Evolutionary conservation across 2,888 invertebrate genomes (phyloP).

Genomic region (Eupithecia centaureata): DNA sequence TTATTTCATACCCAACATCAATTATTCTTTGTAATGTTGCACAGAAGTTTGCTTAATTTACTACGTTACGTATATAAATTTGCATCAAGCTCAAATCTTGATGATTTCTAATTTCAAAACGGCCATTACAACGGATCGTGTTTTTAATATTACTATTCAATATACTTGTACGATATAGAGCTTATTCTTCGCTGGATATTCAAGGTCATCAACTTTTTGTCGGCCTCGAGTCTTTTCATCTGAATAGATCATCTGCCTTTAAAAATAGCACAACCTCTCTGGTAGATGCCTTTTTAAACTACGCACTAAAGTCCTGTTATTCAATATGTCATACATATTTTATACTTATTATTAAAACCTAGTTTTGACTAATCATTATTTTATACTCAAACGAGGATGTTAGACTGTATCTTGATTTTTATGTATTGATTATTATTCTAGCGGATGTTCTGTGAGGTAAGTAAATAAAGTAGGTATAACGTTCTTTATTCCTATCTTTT

Average conservation of each 20-base stretch:
- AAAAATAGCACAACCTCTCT: constrained; percentile 15
- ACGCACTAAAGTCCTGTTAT: constrained; percentile 17
- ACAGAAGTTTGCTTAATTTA: neutral
- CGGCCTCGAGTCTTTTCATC: constrained; percentile 2
- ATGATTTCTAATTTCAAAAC: neutral
- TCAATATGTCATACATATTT: constrained; percentile 14
- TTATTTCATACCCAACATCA: constrained; percentile 16
- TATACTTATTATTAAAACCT: neutral
- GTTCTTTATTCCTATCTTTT: neutral
- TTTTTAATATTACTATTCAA: neutral
- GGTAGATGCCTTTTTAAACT: neutral
- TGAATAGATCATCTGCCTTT: constrained; percentile 5
- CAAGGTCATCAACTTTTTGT: constrained; percentile 30
- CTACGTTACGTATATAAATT: neutral
- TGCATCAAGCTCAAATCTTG: neutral
- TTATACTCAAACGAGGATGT: constrained; percentile 18
- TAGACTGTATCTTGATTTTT: neutral
- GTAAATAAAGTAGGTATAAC: neutral
- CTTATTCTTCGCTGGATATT: constrained; percentile 6
- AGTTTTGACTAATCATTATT: constrained; percentile 9
- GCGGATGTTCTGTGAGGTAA: neutral
- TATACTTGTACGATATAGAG: neutral
- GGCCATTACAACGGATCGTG: neutral
- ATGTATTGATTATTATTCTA: neutral
- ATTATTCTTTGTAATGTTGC: constrained; percentile 7